Evolutionary conservation across 2,888 invertebrate genomes (phyloP).

Genomic region (Rhyacophila evoluta): DNA sequence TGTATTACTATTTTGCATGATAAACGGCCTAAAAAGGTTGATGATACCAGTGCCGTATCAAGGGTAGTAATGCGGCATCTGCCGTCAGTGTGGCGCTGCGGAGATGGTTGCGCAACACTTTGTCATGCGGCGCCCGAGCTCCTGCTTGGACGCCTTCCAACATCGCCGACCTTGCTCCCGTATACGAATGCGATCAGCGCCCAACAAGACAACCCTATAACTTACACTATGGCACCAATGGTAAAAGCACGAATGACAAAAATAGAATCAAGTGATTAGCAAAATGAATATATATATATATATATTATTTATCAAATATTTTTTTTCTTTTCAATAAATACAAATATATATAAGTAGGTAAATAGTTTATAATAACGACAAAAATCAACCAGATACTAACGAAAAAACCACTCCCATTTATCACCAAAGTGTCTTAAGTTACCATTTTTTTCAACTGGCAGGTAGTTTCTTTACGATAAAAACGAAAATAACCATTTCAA

Average conservation of each 20-base stretch:
- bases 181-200: background rate
- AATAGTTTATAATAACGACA: no score
- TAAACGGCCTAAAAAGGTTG: background rate
- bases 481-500: no score
- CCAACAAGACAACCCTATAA: background rate
- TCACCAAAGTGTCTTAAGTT: no score
- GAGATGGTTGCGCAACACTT: background rate
- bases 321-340: no score
- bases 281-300: no score
- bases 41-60: background rate
- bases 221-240: background rate
- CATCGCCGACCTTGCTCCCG: conserved; percentile 5
- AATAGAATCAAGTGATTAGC: background rate
- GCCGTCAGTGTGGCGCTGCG: conserved; percentile 10
- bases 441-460: no score
- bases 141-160: conserved; percentile 19
- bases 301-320: no score
- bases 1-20: no score
- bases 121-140: conserved; percentile 23
- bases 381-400: no score
- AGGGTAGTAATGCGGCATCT: background rate
- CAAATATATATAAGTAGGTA: no score
- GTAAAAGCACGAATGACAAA: background rate
- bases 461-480: no score
- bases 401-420: no score